phyloP scores from a whole-genome alignment of 2,888 invertebrate species.

The Conchocele bisecta region DNA sequence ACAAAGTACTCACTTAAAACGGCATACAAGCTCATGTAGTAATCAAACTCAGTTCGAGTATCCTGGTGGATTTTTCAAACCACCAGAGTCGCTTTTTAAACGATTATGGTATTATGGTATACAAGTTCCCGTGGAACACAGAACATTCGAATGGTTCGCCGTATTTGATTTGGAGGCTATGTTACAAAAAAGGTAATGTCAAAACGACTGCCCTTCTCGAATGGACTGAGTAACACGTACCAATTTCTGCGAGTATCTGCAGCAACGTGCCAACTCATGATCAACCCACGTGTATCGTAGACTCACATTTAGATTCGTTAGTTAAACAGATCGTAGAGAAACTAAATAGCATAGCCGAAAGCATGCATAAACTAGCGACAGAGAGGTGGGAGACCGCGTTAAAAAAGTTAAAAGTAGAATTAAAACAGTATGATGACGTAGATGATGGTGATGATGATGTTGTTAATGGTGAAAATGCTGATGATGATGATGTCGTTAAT shows the following conservation, averaged over 20 bases:
- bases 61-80: slow-evolving; percentile 29
- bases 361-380: too few relatives aligned
- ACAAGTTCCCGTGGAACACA: neutral
- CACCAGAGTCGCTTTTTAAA: slow-evolving; percentile 30
- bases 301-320: slow-evolving; percentile 10
- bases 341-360: too few relatives aligned
- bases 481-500: too few relatives aligned
- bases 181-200: slow-evolving; percentile 8
- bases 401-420: neutral
- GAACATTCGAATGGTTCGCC: slow-evolving; percentile 26
- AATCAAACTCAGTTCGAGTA: slow-evolving; percentile 15
- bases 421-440: too few relatives aligned
- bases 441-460: too few relatives aligned
- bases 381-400: neutral
- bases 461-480: too few relatives aligned
- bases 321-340: neutral
- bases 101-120: slow-evolving; percentile 16
- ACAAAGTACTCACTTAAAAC: neutral
- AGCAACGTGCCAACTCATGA: slow-evolving; percentile 15
- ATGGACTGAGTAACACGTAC: slow-evolving; percentile 17
- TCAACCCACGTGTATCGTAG: slow-evolving; percentile 16
- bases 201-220: slow-evolving; percentile 1
- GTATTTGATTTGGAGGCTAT: slow-evolving; percentile 28
- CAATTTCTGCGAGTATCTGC: slow-evolving; percentile 33
- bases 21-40: neutral